These are phyloP conservation scores for Champsocephalus esox DNA, from an alignment of 2,797 vertebrate genomes.

Conservation along the genomic window DNA sequence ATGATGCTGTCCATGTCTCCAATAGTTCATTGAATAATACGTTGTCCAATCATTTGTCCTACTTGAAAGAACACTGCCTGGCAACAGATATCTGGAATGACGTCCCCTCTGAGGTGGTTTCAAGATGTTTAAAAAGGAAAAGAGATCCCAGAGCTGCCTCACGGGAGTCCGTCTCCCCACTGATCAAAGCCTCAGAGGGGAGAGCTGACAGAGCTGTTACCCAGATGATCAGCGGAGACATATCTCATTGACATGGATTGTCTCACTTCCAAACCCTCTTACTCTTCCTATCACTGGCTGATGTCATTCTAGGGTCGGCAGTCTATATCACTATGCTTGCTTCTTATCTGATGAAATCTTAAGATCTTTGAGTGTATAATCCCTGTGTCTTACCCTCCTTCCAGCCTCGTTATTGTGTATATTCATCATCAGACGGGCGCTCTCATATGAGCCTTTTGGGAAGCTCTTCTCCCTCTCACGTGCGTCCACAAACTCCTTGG, in stretches of 20 bases:
- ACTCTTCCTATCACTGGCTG: constrained; percentile 14
- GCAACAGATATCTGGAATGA: constrained; percentile 64
- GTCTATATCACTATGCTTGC: constrained; percentile 4
- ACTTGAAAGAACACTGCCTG: constrained; percentile 68
- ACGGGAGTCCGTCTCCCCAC: constrained; percentile 62
- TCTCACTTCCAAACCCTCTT: constrained; percentile 42
- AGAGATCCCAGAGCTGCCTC: constrained; percentile 59
- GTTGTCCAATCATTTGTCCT: constrained; percentile 65
- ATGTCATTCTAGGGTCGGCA: constrained; percentile 18
- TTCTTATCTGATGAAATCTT: constrained; percentile 16
- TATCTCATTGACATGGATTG: constrained; percentile 60
- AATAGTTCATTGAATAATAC: constrained; percentile 51
- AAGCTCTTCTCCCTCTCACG: constrained; percentile 95
- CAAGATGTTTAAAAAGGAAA: constrained; percentile 74
- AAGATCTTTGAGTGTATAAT: background rate
- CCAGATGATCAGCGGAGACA: constrained; percentile 77
- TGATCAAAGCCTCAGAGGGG: constrained; percentile 76
- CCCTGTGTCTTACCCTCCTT: constrained; percentile 88
- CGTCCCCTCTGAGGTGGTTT: constrained; percentile 72
- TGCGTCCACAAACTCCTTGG: constrained; percentile 98
- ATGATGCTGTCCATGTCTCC: constrained; percentile 55
- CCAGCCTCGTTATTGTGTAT: constrained; percentile 98
- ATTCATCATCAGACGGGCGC: constrained; percentile 93
- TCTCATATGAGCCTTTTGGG: constrained; percentile 91
- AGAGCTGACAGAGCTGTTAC: constrained; percentile 74